These are phyloP conservation scores for Mormyrus proboscirostris DNA, from an alignment of 2,797 vertebrate genomes.

Conservation along the genomic window DNA sequence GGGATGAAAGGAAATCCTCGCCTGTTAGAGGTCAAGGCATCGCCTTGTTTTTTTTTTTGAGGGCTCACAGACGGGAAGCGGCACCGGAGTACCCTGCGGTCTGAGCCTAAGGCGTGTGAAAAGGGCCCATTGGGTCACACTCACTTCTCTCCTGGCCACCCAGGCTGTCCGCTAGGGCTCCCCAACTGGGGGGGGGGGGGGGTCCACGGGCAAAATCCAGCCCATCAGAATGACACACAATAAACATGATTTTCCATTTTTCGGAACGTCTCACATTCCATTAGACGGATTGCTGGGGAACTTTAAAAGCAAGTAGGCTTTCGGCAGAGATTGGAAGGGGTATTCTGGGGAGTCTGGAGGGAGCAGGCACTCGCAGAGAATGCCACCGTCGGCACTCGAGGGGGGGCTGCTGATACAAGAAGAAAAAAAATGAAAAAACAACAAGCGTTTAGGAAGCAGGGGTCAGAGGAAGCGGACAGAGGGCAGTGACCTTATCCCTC, in stretches of 20 bases:
- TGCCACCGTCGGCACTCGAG: constrained; percentile 35
- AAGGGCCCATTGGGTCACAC: constrained; percentile 43
- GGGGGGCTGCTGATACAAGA: not conserved
- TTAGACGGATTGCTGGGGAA: not conserved
- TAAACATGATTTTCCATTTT: not conserved
- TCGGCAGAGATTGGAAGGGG: not conserved
- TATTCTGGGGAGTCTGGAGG: not conserved
- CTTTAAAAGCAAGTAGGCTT: not conserved
- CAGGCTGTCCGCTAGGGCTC: not conserved
- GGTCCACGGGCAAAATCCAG: not conserved
- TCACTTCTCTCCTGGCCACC: constrained; percentile 17
- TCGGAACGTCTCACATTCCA: not conserved
- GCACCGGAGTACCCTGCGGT: constrained; percentile 52
- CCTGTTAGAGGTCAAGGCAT: constrained; percentile 54
- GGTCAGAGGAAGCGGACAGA: constrained; percentile 64
- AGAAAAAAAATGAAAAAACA: constrained; percentile 47
- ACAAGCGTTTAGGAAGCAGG: constrained; percentile 61
- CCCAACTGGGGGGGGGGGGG: not conserved
- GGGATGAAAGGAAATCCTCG: constrained; percentile 60
- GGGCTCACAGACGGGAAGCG: constrained; percentile 54
- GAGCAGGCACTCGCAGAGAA: constrained; percentile 27
- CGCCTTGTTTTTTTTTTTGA: constrained; percentile 31
- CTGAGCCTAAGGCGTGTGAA: constrained; percentile 48
- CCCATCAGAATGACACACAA: not conserved
- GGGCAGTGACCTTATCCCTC: constrained; percentile 50